Percentiles rank a stretch among this genome's conserved stretches.
phyloP scores from a whole-genome alignment of 1,140 invertebrate species.

The Neoseiulus cucumeris region DNA sequence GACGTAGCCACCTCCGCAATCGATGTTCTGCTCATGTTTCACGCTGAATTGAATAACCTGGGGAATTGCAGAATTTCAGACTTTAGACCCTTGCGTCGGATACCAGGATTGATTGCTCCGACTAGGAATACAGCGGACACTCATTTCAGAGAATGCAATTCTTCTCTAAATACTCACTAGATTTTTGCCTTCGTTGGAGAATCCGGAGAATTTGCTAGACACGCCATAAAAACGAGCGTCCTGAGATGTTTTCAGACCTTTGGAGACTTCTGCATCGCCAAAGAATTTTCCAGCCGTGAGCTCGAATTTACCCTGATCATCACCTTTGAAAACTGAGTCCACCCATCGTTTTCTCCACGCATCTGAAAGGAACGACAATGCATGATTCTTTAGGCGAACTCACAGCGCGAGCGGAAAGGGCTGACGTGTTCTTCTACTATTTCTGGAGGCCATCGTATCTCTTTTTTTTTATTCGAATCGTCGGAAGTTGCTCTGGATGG shows the following conservation, averaged over 20 bases:
- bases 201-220: slow-evolving; percentile 74
- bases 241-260: slow-evolving; percentile 85
- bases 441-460: too few relatives aligned
- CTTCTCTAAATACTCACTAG: slow-evolving; percentile 16
- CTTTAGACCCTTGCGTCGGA: not conserved
- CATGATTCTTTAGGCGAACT: not conserved
- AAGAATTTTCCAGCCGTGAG: slow-evolving; percentile 82
- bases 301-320: slow-evolving; percentile 86
- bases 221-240: slow-evolving; percentile 93
- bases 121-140: too few relatives aligned
- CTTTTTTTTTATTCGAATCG: too few relatives aligned
- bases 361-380: slow-evolving; percentile 36
- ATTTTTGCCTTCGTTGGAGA: slow-evolving; percentile 72
- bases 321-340: slow-evolving; percentile 71
- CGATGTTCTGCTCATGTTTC: slow-evolving; percentile 98
- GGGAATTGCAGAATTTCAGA: slow-evolving; percentile 21
- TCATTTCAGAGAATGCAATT: not conserved
- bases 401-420: too few relatives aligned
- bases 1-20: slow-evolving; percentile 94
- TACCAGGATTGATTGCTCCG: not conserved
- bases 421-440: too few relatives aligned
- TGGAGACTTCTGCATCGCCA: slow-evolving; percentile 75
- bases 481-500: too few relatives aligned
- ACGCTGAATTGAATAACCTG: slow-evolving; percentile 90
- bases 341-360: slow-evolving; percentile 73